Base-by-base conservation (phyloP, 2,113 vertebrate species). In the Tetrax tetrax region DNA sequence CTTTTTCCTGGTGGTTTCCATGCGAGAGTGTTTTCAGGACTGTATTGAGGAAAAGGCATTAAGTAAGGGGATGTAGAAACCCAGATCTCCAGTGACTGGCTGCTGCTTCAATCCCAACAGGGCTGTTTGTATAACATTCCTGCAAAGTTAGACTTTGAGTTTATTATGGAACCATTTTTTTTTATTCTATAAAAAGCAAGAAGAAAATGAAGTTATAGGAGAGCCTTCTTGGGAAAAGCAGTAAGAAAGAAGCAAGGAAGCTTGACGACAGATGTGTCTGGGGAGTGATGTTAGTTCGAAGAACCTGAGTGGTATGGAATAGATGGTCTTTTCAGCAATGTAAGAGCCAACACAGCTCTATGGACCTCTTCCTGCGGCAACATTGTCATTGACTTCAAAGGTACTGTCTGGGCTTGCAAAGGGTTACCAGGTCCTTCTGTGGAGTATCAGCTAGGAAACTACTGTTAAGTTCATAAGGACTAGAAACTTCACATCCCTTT, bases 1-100 rank as follows among this genome's bases (percentile, higher is more conserved):
- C 8, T 50, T 92, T 92, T 29, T 27, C 29, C 20, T 19, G 3
- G 12, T 48, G 5, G 9, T 63, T 90, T 87, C 21, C 47, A 56
- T 56, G 56, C 3, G 8, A 74, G 8, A n/a, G 14, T 77, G n/a
- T 57, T 92, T 90, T 70, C 75, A 86, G 76, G 18, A 48, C 37
- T 51, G 27, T 18, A 54, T 3, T 59, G 33, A 89, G 43, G 41
- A 75, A 83, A 90, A 83, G 50, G 15, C 81, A 56, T 77, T 81
- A 93, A 86, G 33, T 45, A 43, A 75, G 53, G 84, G 48, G 57
- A 84, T 65, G 54, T 33, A 33, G n/a, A 86, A 94, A 83, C 79
- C 81, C 0, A 0, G 37, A n/a, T 43, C 69, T 86, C 22, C 33
- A 83, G 54, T 2, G 10, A 43, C 29, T 50, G 22, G 13, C 60